A percentile compares a stretch with the other conserved stretches of the same genome.
phyloP scores from a whole-genome alignment of 2,113 vertebrate species.

The Peucedramus taeniatus region DNA sequence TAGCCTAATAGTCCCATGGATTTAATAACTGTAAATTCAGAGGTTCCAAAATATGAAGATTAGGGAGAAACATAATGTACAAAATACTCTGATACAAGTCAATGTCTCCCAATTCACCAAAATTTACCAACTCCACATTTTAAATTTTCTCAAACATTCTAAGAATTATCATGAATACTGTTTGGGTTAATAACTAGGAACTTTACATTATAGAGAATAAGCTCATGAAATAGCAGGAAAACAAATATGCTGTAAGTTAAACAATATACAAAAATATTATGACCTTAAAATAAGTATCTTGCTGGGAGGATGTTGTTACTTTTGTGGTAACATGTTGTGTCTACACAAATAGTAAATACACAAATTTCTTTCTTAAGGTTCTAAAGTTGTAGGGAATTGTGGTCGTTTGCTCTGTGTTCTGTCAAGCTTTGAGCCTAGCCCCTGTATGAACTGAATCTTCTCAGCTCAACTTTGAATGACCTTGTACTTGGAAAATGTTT shows the following conservation, averaged over 20 bases:
- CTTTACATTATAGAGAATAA: background rate
- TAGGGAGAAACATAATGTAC: background rate
- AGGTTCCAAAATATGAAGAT: background rate
- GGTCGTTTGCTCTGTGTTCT: background rate
- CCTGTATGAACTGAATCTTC: background rate
- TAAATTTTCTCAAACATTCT: background rate
- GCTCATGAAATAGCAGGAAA: background rate
- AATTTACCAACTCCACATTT: background rate
- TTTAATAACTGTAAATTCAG: background rate
- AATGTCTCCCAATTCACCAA: background rate
- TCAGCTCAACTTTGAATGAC: constrained; percentile 12
- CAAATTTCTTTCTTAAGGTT: background rate
- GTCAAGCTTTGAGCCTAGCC: background rate
- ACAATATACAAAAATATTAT: background rate
- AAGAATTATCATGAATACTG: background rate
- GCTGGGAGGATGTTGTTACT: background rate
- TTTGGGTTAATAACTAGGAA: background rate
- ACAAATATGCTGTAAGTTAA: background rate
- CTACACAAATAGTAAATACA: background rate
- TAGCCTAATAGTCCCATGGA: background rate
- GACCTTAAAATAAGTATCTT: background rate
- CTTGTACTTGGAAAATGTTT: constrained; percentile 26
- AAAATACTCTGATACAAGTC: background rate
- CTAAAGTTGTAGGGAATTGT: background rate
- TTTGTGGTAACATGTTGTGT: background rate